A percentile compares a stretch with the other conserved stretches of the same genome.
These are phyloP conservation scores for Notiomystis cincta DNA, from an alignment of 2,113 vertebrate species.

Conservation along the genomic window DNA sequence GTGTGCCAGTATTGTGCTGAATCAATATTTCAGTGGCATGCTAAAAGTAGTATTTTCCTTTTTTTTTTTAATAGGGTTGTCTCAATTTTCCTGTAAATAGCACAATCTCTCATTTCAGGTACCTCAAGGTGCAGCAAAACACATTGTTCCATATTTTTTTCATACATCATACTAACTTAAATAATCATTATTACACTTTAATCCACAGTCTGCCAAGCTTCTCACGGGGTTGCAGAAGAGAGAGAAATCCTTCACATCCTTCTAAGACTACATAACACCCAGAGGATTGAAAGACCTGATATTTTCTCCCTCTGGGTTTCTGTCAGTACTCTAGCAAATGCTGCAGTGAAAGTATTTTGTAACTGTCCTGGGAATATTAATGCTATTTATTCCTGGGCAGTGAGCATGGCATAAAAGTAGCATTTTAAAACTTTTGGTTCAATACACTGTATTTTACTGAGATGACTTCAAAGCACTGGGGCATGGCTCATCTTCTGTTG, in stretches of 20 bases:
- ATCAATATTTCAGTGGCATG: neutral
- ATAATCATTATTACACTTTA: neutral
- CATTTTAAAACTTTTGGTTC: neutral
- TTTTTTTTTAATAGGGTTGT: neutral
- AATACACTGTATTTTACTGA: neutral
- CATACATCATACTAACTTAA: neutral
- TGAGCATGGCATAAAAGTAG: neutral
- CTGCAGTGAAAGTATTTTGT: neutral
- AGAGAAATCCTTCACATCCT: neutral
- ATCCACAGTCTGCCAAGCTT: neutral
- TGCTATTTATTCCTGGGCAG: neutral
- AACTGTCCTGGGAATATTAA: neutral
- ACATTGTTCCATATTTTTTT: neutral
- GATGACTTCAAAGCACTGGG: neutral
- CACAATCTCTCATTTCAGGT: neutral
- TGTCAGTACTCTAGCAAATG: neutral
- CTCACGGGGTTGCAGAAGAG: neutral
- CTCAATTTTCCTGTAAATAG: neutral
- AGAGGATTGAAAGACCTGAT: neutral
- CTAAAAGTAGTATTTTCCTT: fast-evolving
- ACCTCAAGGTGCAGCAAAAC: neutral
- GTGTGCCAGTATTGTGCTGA: neutral
- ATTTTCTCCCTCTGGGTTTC: neutral
- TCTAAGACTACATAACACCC: neutral
- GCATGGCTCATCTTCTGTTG: neutral